Evolutionary conservation across 1,140 invertebrate species (phyloP), one percentile per base, ranked within the genome.

Genomic region (Rhopalosiphum maidis): DNA sequence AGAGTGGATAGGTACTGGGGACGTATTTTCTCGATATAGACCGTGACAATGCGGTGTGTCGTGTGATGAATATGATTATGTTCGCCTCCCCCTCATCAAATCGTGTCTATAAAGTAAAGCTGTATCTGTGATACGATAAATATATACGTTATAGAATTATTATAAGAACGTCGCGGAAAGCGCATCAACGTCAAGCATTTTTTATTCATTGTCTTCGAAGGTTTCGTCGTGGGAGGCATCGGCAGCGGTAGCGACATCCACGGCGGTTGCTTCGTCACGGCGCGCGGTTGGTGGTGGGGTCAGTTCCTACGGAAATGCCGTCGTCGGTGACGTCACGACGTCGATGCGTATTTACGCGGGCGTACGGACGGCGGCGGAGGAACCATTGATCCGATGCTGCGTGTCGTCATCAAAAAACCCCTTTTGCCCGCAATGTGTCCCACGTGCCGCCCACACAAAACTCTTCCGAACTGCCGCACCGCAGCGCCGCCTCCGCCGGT

Each of bases 361-460:
- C 86, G 86, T 54, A 18, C 83, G 82, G 41, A 25, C 83, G 5
- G 2, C 41, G 43, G 41, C 60, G 85, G 85, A 46, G 85, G 85
- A 46, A 21, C 88, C 48, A 90, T 90, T 90, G 88, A 90, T 90
- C 88, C 88, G 88, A 90, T 55, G 88, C 88, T 90, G 88, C 35
- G 88, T 90, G 88, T 90, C 88, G 88, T 90, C 88, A 90, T 90
- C 88, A 9, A 54, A 41, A 90, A 90, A 55, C 51, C 88, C 88
- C 88, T 54, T 90, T 90, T 51, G n/a, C 48, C 48, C 88, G 48
- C 88, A 22, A 22, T 23, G n/a, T 23, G n/a, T 22, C 88, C 88
- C 88, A 90, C 88, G 88, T 90, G 88, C 88, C 88, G 35, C 51
- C 88, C 51, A 90, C 88, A 23, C 88, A 46, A 83, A 88, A 88